A percentile compares a stretch with the other conserved stretches of the same genome.
Conservation (phyloP, 2,888 invertebrate genomes). For the Sarcophaga carnaria region DNA sequence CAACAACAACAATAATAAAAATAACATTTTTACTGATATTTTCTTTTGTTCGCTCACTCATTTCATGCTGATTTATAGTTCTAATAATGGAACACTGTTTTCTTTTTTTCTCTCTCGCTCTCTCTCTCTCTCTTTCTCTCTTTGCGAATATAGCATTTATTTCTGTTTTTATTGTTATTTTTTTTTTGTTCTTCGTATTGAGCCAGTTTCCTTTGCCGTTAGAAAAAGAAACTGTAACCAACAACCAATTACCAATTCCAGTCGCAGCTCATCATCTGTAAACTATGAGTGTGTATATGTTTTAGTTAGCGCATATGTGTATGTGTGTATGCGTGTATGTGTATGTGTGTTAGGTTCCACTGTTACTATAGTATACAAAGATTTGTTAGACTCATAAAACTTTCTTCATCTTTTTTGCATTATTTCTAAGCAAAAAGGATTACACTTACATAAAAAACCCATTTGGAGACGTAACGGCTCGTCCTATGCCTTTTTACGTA, state of each 20-base stretch:
- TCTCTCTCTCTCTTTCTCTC: too few species aligned
- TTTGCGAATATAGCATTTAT: too few species aligned
- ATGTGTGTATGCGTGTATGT: background rate
- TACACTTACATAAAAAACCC: constrained; percentile 69
- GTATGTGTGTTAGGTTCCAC: constrained; percentile 13
- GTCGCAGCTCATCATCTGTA: background rate
- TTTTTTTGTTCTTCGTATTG: constrained; percentile 47
- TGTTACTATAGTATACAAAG: constrained; percentile 29
- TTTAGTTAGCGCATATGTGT: too few species aligned
- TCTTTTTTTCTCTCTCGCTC: background rate
- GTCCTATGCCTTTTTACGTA: constrained; percentile 45
- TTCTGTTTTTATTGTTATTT: too few species aligned
- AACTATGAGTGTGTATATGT: background rate
- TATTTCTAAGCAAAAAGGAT: constrained; percentile 68
- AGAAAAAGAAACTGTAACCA: constrained; percentile 10
- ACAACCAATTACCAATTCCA: constrained; percentile 51
- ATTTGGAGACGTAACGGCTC: constrained; percentile 70
- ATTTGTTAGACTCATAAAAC: constrained; percentile 62
- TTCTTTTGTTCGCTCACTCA: constrained; percentile 77
- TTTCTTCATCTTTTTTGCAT: constrained; percentile 66
- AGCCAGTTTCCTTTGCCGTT: constrained; percentile 58
- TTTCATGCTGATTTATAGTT: constrained; percentile 81
- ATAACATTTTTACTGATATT: constrained; percentile 13
- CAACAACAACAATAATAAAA: constrained; percentile 6
- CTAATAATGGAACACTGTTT: constrained; percentile 75